Conservation (phyloP, 2,797 vertebrate species). For the Peromyscus melanophrys region DNA sequence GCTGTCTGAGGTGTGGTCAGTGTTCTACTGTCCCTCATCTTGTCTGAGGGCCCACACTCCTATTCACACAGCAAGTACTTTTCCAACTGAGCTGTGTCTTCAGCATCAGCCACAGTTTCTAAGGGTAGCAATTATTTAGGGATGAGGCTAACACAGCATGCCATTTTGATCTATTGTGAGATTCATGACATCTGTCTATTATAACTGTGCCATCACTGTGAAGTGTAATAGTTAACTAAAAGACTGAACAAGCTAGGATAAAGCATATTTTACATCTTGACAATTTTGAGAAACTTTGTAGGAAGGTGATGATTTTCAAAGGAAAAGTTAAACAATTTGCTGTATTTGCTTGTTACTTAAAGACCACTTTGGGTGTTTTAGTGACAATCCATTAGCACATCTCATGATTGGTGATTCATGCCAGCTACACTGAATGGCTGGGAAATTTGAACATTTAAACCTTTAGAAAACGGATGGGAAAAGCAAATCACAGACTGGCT, state of each 20-base stretch:
- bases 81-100: neutral
- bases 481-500: neutral
- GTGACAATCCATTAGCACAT: slow-evolving; percentile 43
- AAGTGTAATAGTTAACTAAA: neutral
- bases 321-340: slow-evolving; percentile 39
- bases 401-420: slow-evolving; percentile 25
- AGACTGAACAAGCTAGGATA: neutral
- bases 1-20: neutral
- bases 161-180: neutral
- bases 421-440: neutral
- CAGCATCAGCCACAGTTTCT: neutral
- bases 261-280: neutral
- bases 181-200: neutral
- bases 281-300: slow-evolving; percentile 25
- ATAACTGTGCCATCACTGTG: neutral
- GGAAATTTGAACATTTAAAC: slow-evolving; percentile 40
- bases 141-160: no score
- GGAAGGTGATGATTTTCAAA: neutral
- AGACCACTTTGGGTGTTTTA: slow-evolving; percentile 49
- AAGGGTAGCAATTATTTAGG: neutral
- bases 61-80: neutral
- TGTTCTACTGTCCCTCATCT: neutral
- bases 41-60: neutral
- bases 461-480: neutral
- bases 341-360: neutral